These are phyloP conservation scores for Melieria crassipennis DNA, from an alignment of 2,888 invertebrate species.

Conservation along the genomic window DNA sequence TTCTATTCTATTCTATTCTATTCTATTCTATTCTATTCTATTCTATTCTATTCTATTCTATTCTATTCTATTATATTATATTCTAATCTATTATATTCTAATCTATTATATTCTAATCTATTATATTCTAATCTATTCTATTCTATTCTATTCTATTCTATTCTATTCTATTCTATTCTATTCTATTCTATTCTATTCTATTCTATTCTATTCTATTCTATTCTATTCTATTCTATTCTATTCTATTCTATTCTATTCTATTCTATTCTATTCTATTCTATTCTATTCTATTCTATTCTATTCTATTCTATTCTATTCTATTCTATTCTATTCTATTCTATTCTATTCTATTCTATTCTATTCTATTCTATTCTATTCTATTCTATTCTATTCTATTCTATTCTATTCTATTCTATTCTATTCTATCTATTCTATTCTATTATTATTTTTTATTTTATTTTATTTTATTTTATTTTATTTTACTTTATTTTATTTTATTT, in stretches of 20 bases:
- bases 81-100: neutral
- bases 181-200: slow-evolving; percentile 10
- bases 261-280: slow-evolving; percentile 8
- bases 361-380: slow-evolving; percentile 1
- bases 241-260: neutral
- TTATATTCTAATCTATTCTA: neutral
- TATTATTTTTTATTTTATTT: neutral
- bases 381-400: slow-evolving; percentile 2
- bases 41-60: slow-evolving; percentile 1
- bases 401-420: slow-evolving; percentile 2
- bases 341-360: slow-evolving; percentile 1
- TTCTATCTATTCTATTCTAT: slow-evolving; percentile 1
- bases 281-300: neutral
- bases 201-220: slow-evolving; percentile 1
- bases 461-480: slow-evolving; percentile 11
- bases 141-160: slow-evolving; percentile 5
- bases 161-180: slow-evolving; percentile 3
- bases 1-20: slow-evolving; percentile 7
- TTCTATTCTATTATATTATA: neutral
- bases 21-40: slow-evolving; percentile 4
- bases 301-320: neutral
- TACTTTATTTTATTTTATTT: slow-evolving; percentile 7
- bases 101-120: slow-evolving; percentile 1
- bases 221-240: slow-evolving; percentile 11
- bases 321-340: slow-evolving; percentile 10